Conservation (phyloP, 2,888 invertebrate species). For the Cephonodes hylas region DNA sequence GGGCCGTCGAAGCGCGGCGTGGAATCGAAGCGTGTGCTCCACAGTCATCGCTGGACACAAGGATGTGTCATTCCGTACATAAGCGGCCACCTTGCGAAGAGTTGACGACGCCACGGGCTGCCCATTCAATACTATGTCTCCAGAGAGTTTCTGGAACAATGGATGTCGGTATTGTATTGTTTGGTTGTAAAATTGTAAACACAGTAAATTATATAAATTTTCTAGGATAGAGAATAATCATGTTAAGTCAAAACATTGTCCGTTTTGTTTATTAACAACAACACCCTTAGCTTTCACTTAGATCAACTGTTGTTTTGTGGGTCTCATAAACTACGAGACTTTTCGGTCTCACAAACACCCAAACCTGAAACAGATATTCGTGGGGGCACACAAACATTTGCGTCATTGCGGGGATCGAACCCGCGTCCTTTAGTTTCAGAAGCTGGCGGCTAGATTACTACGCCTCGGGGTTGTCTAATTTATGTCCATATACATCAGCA, state of each 20-base stretch:
- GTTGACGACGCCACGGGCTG: constrained; percentile 87
- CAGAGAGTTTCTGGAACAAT: constrained; percentile 79
- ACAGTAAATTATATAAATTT: no score
- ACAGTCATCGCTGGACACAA: constrained; percentile 94
- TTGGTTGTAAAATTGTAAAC: no score
- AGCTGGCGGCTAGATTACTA: no score
- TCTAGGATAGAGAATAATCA: no score
- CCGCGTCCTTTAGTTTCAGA: not conserved
- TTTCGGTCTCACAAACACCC: not conserved
- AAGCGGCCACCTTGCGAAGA: constrained; percentile 87
- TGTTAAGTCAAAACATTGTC: not conserved
- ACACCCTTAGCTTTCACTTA: not conserved
- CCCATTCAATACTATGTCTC: constrained; percentile 93
- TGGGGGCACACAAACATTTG: not conserved
- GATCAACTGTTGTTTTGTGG: not conserved
- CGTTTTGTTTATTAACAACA: no score
- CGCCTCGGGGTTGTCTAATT: no score
- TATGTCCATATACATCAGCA: no score
- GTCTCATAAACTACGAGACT: not conserved
- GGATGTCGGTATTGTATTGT: no score
- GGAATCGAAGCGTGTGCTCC: constrained; percentile 92
- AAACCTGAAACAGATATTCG: not conserved
- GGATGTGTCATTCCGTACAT: constrained; percentile 87
- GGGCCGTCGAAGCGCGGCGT: constrained; percentile 87
- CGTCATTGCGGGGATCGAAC: not conserved